A percentile compares a stretch with the other conserved stretches of the same genome.
These are phyloP conservation scores for Callithrix jacchus DNA, from an alignment of 2,113 vertebrate species.

Conservation along the genomic window DNA sequence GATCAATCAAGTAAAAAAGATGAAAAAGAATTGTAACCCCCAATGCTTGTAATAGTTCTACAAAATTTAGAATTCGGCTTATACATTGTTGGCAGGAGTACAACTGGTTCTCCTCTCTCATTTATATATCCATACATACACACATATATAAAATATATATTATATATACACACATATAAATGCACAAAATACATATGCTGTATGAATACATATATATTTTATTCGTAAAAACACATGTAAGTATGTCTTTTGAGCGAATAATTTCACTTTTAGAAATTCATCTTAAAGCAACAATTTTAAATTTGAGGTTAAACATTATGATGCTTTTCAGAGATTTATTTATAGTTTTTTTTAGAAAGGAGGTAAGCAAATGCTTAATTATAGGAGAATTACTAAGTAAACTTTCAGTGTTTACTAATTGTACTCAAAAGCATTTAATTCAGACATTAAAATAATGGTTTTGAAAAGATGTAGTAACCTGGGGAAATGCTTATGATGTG, in stretches of 20 bases:
- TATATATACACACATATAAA: neutral
- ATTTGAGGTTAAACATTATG: neutral
- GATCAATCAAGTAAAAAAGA: neutral
- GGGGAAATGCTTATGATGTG: neutral
- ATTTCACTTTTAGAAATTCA: neutral
- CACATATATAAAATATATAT: neutral
- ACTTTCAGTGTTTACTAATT: neutral
- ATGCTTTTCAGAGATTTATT: neutral
- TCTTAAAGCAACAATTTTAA: constrained; percentile 11
- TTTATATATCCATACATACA: neutral
- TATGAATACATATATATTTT: neutral
- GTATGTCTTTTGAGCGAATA: neutral
- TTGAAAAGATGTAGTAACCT: neutral
- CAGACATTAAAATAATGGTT: neutral
- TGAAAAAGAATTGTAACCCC: neutral
- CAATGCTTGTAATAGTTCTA: neutral
- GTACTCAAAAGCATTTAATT: neutral
- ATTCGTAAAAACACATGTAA: neutral
- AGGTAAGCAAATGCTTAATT: neutral
- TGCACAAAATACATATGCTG: neutral
- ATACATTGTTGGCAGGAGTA: neutral
- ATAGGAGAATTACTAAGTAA: neutral
- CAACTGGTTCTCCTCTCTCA: neutral
- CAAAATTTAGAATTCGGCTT: neutral
- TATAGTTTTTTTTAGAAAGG: neutral